Percentiles rank a stretch among this genome's conserved stretches.
These are phyloP conservation scores for Sclerurus mexicanus DNA, from an alignment of 2,113 vertebrate species.

Conservation along the genomic window DNA sequence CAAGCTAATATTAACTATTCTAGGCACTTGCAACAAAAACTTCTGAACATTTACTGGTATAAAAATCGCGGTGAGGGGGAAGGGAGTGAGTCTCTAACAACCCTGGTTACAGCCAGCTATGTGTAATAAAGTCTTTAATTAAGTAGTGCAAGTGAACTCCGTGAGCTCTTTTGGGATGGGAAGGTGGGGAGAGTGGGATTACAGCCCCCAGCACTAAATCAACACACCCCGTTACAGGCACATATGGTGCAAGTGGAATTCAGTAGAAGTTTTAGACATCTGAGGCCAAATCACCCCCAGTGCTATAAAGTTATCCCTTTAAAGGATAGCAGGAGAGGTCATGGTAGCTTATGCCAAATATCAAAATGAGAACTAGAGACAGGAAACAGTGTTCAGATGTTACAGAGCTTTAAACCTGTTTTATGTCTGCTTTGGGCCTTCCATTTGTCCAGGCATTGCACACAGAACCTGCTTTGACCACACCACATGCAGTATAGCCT, in stretches of 20 bases:
- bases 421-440: slow-evolving; percentile 67
- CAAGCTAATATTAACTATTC: neutral
- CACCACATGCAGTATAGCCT: neutral
- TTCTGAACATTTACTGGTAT: slow-evolving; percentile 13
- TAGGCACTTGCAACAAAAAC: neutral
- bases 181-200: slow-evolving; percentile 37
- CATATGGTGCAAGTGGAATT: slow-evolving; percentile 61
- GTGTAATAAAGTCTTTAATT: slow-evolving; percentile 60
- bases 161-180: slow-evolving; percentile 33
- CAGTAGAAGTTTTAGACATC: slow-evolving; percentile 49
- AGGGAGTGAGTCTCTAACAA: neutral
- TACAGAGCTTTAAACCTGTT: slow-evolving; percentile 51
- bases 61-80: neutral
- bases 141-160: slow-evolving; percentile 62
- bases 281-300: slow-evolving; percentile 58
- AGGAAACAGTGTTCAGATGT: slow-evolving; percentile 74
- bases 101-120: slow-evolving; percentile 60
- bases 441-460: slow-evolving; percentile 35
- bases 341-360: slow-evolving; percentile 65
- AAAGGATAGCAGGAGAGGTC: slow-evolving; percentile 69
- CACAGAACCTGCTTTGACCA: slow-evolving; percentile 42
- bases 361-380: slow-evolving; percentile 67
- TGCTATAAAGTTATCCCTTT: slow-evolving; percentile 67
- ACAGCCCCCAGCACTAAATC: slow-evolving; percentile 64
- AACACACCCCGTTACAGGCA: slow-evolving; percentile 26